Evolutionary conservation across 2,113 vertebrate genomes (phyloP), one percentile per base, ranked within the genome.

Genomic region (Centropristis striata): DNA sequence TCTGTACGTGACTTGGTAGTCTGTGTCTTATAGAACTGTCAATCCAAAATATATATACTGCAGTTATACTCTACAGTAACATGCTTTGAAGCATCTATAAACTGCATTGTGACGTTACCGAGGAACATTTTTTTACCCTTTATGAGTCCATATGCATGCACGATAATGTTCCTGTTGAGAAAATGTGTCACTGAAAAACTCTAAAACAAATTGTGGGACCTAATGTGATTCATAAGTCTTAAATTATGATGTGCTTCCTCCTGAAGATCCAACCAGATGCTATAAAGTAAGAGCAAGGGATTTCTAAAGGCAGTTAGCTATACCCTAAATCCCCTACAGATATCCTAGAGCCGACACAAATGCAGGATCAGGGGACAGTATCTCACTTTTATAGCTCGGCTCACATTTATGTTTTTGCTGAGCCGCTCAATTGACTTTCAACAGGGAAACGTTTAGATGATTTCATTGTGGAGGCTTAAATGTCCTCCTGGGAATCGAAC

Each of bases 401-500:
- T 86, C 79, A 71, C 66, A 79, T 91, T 87, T 86, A 74, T 83
- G 54, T 77, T 69, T 81, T 84, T 64, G 51, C 64, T 81, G 65
- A 88, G 66, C 83, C 8, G 54, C 83, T 80, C 71, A 53, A 25
- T 81, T 86, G 82, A 69, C 82, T 88, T 79, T 81, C 67, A 83
- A 55, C 58, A 51, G 75, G 36, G 75, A 87, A 83, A 71, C 55
- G 37, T 84, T 85, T 46, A 57, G 60, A 84, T 66, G 73, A 81
- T 85, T 86, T 80, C 55, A 80, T 53, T 65, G 72, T 28, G 41
- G 42, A 47, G 68, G 71, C 58, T 71, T 86, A 79, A 87, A 88
- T 36, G 59, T 72, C 68, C 85, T 49, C 74, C 36, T 25, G 83
- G 75, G 81, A 84, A 77, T 77, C 44, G 3, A 81, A 75, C 77